A percentile compares a stretch with the other conserved stretches of the same genome.
Conservation (phyloP, 1,140 invertebrate species). For the Eulimnadia texana region DNA sequence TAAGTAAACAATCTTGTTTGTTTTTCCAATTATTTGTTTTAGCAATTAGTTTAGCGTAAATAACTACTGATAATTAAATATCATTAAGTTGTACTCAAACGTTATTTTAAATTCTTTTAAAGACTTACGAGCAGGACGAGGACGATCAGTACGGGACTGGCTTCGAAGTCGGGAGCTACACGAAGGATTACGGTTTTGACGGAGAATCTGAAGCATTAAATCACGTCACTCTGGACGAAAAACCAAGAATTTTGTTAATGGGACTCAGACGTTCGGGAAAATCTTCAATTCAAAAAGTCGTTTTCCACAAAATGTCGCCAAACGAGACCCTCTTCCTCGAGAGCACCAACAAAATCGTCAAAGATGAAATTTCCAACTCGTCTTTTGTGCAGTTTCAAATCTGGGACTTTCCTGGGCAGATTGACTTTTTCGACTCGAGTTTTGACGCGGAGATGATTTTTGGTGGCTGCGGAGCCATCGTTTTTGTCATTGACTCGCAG, state of each 20-base stretch:
- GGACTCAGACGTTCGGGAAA: slow-evolving; percentile 90
- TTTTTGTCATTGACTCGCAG: slow-evolving; percentile 99
- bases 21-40: no score
- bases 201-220: slow-evolving; percentile 47
- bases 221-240: slow-evolving; percentile 49
- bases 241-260: slow-evolving; percentile 89
- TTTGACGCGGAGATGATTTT: slow-evolving; percentile 94
- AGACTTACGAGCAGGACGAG: slow-evolving; percentile 38
- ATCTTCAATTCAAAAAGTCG: slow-evolving; percentile 99
- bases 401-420: slow-evolving; percentile 98
- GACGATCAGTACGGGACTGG: slow-evolving; percentile 38
- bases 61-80: no score
- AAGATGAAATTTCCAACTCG: slow-evolving; percentile 85
- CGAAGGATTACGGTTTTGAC: slow-evolving; percentile 83
- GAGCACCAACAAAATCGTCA: slow-evolving; percentile 95
- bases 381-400: slow-evolving; percentile 99
- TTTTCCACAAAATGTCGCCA: slow-evolving; percentile 99
- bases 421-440: slow-evolving; percentile 90
- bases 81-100: no score
- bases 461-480: slow-evolving; percentile 54
- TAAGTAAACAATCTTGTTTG: no score
- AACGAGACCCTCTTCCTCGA: slow-evolving; percentile 99
- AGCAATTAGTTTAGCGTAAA: no score
- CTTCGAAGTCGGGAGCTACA: slow-evolving; percentile 65
- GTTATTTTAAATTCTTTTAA: no score